phyloP scores from a whole-genome alignment of 2,888 invertebrate species.

The Pelosia muscerda region DNA sequence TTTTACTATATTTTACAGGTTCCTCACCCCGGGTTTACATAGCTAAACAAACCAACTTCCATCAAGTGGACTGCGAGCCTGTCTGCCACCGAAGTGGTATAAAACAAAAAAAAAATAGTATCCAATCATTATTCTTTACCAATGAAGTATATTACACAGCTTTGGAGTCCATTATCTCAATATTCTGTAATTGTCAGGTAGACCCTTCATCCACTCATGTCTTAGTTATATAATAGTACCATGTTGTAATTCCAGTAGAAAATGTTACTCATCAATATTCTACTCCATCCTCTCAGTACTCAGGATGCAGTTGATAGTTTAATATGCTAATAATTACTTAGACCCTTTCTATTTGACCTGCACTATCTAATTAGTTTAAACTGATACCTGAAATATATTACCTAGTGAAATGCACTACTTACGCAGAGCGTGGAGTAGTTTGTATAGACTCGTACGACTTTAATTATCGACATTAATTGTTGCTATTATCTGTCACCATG shows the following conservation, averaged over 20 bases:
- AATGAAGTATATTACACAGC: no score
- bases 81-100: no score
- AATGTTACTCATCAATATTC: neutral
- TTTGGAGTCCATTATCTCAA: no score
- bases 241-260: neutral
- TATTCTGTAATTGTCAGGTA: no score
- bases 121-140: no score
- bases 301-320: neutral
- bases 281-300: neutral
- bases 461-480: neutral
- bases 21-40: no score
- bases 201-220: no score
- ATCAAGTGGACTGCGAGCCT: no score
- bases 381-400: neutral
- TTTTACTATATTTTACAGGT: no score
- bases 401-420: neutral
- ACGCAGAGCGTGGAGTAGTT: neutral
- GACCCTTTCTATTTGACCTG: neutral
- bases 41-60: no score
- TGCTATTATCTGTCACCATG: neutral
- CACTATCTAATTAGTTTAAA: neutral
- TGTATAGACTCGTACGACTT: neutral
- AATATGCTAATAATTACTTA: neutral
- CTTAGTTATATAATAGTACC: no score
- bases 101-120: no score